These are phyloP conservation scores for Sesamia nonagrioides DNA, from an alignment of 1,140 invertebrate species.

Conservation along the genomic window DNA sequence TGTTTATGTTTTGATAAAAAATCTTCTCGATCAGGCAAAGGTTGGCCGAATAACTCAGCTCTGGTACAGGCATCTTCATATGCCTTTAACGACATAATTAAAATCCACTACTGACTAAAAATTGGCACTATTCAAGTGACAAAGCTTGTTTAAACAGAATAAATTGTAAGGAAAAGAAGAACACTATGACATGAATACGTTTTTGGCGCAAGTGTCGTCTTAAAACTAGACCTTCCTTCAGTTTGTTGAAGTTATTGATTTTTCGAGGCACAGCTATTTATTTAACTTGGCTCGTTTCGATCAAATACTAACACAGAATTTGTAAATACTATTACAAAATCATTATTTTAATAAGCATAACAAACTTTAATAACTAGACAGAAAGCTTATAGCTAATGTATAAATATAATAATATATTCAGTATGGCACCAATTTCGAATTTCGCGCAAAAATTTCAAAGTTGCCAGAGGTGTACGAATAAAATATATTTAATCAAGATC, in stretches of 20 bases:
- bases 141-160: conserved; percentile 1
- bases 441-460: conserved; percentile 11
- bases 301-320: no score
- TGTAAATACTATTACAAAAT: no score
- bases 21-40: conserved; percentile 90
- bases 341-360: neutral
- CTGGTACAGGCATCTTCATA: conserved; percentile 92
- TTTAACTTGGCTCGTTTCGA: neutral
- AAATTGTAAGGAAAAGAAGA: neutral
- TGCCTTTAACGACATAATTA: conserved; percentile 88
- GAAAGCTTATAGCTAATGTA: no score
- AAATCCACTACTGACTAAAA: conserved; percentile 20
- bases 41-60: conserved; percentile 91
- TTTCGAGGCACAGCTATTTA: neutral
- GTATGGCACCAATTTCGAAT: neutral
- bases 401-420: neutral
- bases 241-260: conserved; percentile 40
- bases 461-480: neutral
- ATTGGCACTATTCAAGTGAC: conserved; percentile 25
- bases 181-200: neutral
- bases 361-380: neutral
- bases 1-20: conserved; percentile 88
- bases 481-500: neutral
- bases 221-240: conserved; percentile 16
- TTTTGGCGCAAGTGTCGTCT: conserved; percentile 37